A percentile compares a stretch with the other conserved stretches of the same genome.
Evolutionary conservation across 2,888 invertebrate genomes (phyloP).

Genomic region (Horisme vitalbata): DNA sequence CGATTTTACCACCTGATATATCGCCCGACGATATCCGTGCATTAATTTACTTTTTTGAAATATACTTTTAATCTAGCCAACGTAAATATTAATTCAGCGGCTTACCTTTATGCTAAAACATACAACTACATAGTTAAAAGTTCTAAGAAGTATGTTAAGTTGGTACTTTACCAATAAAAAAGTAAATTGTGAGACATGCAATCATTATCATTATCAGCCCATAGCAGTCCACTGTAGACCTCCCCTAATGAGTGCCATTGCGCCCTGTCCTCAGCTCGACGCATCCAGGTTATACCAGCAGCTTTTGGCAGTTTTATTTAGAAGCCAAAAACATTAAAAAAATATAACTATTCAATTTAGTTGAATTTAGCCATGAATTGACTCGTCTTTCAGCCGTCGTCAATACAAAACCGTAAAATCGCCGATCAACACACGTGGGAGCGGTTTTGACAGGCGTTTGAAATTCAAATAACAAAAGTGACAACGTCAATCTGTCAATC

Average conservation of each 20-base stretch:
- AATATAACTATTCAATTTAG: slow-evolving; percentile 5
- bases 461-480: slow-evolving; percentile 31
- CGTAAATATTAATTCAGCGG: slow-evolving; percentile 15
- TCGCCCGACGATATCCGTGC: slow-evolving; percentile 26
- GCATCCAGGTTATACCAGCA: too few species aligned
- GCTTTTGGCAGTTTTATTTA: too few species aligned
- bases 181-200: slow-evolving; percentile 6
- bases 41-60: slow-evolving; percentile 23
- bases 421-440: slow-evolving; percentile 33
- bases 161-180: slow-evolving; percentile 1
- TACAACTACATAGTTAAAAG: slow-evolving; percentile 5
- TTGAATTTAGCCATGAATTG: slow-evolving; percentile 13
- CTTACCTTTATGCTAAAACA: slow-evolving; percentile 17
- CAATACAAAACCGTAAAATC: slow-evolving; percentile 15
- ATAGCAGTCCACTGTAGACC: too few species aligned
- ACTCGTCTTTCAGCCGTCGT: slow-evolving; percentile 16
- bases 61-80: slow-evolving; percentile 9
- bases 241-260: too few species aligned
- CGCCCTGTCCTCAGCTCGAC: too few species aligned
- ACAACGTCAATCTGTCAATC: slow-evolving; percentile 35
- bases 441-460: slow-evolving; percentile 33
- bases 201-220: too few species aligned
- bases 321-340: too few species aligned
- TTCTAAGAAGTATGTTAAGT: slow-evolving; percentile 19
- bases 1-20: slow-evolving; percentile 34